Conservation (phyloP, 2,888 invertebrate species). For the Arenicola marina region DNA sequence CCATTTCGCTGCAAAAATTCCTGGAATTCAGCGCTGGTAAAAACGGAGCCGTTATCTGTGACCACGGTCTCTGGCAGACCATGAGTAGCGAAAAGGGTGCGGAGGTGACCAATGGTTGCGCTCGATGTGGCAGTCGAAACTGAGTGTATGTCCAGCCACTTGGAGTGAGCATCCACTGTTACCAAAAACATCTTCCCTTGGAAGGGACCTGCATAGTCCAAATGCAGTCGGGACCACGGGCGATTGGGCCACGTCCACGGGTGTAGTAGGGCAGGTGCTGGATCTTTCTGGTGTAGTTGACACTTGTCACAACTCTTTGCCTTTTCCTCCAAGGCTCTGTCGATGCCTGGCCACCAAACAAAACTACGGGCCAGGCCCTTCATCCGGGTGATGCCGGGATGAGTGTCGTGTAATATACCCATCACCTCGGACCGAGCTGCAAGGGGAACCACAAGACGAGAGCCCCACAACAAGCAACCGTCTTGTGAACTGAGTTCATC, state of each 20-base stretch:
- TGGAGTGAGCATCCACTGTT: slow-evolving; percentile 2
- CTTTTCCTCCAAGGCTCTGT: background rate
- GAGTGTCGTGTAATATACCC: background rate
- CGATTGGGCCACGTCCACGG: slow-evolving; percentile 1
- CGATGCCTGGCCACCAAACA: slow-evolving; percentile 5
- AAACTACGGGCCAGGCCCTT: slow-evolving; percentile 1
- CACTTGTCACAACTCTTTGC: background rate
- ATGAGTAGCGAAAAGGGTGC: background rate
- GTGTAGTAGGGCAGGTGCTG: slow-evolving; percentile 1
- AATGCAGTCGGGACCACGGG: slow-evolving; percentile 2
- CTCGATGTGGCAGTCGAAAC: background rate
- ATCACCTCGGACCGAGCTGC: background rate
- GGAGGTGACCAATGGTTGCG: background rate
- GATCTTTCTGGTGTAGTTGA: background rate
- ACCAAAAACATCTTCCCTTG: slow-evolving; percentile 3
- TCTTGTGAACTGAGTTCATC: background rate
- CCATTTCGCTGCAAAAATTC: background rate
- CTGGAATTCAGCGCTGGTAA: background rate
- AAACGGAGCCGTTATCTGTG: slow-evolving; percentile 3
- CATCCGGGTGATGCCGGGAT: background rate
- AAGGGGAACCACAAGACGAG: background rate
- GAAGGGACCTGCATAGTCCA: slow-evolving; percentile 7
- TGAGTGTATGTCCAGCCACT: slow-evolving; percentile 1
- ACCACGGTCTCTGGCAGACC: background rate
- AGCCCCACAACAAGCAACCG: slow-evolving; percentile 2